Conservation (phyloP, 2,888 invertebrate genomes). For the Rambutsinella grinnellia region DNA sequence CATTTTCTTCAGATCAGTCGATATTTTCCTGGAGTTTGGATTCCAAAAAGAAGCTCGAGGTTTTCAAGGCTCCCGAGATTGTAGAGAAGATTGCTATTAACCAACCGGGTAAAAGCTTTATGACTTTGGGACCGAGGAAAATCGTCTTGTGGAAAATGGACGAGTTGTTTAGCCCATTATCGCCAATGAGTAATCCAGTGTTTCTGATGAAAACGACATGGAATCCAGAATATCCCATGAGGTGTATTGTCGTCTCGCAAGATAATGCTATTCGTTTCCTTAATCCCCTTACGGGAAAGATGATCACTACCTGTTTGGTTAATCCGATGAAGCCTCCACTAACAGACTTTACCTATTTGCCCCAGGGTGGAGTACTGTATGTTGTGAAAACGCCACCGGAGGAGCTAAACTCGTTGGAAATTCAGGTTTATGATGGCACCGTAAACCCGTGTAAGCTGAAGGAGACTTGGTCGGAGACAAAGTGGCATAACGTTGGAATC, state of each 20-base stretch:
- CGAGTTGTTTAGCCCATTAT: conserved; percentile 43
- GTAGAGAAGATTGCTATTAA: conserved; percentile 60
- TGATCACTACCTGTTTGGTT: conserved; percentile 53
- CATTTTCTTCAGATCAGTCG: conserved; percentile 60
- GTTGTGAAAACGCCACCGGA: conserved; percentile 32
- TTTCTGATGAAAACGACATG: conserved; percentile 46
- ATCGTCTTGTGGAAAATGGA: conserved; percentile 64
- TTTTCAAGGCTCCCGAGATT: conserved; percentile 60
- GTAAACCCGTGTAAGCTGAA: conserved; percentile 59
- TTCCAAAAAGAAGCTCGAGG: conserved; percentile 53
- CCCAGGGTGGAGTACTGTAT: conserved; percentile 47
- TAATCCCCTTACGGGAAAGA: conserved; percentile 59
- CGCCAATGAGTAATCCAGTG: conserved; percentile 43
- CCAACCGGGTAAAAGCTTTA: conserved; percentile 58
- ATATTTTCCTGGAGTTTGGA: conserved; percentile 63
- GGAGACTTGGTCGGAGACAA: conserved; percentile 59
- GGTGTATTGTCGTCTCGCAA: conserved; percentile 44
- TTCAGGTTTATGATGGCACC: conserved; percentile 57
- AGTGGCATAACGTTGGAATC: conserved; percentile 52
- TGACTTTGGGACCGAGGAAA: conserved; percentile 63
- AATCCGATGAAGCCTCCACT: conserved; percentile 47
- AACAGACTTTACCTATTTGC: conserved; percentile 45
- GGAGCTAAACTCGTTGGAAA: conserved; percentile 48
- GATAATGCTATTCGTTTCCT: conserved; percentile 62
- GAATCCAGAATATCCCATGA: conserved; percentile 53